Percentiles rank a stretch among this genome's conserved stretches.
Conservation (phyloP, 2,888 invertebrate genomes). For the Chromoteleia sp. region DNA sequence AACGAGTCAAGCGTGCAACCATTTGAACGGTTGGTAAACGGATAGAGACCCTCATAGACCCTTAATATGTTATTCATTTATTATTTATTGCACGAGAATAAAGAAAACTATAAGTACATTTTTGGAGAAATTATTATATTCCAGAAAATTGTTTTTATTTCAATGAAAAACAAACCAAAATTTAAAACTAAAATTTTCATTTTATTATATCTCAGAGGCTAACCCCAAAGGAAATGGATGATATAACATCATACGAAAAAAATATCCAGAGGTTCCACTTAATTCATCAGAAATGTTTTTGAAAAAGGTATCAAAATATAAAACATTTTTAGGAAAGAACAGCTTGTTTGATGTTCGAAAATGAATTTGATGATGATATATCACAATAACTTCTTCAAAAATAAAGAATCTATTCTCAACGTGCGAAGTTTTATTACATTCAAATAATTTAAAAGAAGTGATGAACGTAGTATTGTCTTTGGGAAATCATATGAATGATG, state of each 20-base stretch:
- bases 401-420: conserved; percentile 93
- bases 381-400: conserved; percentile 92
- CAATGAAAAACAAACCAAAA: too few species aligned
- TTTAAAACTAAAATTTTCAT: too few species aligned
- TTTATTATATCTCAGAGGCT: conserved; percentile 88
- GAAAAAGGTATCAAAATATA: conserved; percentile 93
- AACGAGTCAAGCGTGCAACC: too few species aligned
- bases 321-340: conserved; percentile 96
- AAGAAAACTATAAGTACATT: too few species aligned
- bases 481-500: conserved; percentile 99
- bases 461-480: conserved; percentile 95
- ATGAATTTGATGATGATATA: conserved; percentile 94
- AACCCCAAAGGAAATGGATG: conserved; percentile 91
- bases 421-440: conserved; percentile 92
- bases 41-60: too few species aligned
- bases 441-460: conserved; percentile 91
- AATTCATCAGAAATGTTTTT: conserved; percentile 97
- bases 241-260: conserved; percentile 90
- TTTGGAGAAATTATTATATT: too few species aligned
- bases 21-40: too few species aligned
- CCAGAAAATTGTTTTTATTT: too few species aligned
- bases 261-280: conserved; percentile 90
- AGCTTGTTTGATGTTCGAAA: conserved; percentile 96
- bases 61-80: too few species aligned
- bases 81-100: too few species aligned